Percentiles rank a stretch among this genome's conserved stretches.
Conservation (phyloP, 1,140 invertebrate species). For the Ditylenchus dipsaci region DNA sequence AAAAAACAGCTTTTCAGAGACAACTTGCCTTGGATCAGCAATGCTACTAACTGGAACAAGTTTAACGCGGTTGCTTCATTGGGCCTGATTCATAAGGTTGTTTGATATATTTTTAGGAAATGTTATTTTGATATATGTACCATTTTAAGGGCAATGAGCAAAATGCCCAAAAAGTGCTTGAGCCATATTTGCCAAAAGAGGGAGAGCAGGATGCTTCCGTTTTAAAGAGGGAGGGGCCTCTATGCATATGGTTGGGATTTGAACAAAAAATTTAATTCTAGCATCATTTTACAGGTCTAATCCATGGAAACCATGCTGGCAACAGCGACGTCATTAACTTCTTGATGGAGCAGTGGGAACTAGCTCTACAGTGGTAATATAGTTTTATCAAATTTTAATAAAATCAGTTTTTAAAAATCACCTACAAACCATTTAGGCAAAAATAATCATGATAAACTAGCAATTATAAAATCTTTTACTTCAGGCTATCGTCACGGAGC, state of each 20-base stretch:
- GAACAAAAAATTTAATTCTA: too few relatives aligned
- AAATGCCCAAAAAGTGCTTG: slow-evolving; percentile 81
- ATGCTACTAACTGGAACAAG: slow-evolving; percentile 99
- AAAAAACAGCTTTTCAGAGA: slow-evolving; percentile 66
- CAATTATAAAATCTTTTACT: too few relatives aligned
- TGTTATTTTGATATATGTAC: not conserved
- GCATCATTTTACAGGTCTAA: slow-evolving; percentile 77
- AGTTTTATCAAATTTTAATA: too few relatives aligned
- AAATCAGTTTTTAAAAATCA: too few relatives aligned
- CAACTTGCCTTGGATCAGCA: slow-evolving; percentile 93
- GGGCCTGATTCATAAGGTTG: slow-evolving; percentile 87
- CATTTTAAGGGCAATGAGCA: slow-evolving; percentile 64
- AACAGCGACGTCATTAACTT: slow-evolving; percentile 62
- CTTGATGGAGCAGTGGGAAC: slow-evolving; percentile 44
- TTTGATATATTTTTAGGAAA: not conserved
- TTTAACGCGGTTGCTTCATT: slow-evolving; percentile 94
- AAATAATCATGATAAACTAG: too few relatives aligned
- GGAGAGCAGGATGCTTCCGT: slow-evolving; percentile 72
- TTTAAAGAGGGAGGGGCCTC: slow-evolving; percentile 97
- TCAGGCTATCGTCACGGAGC: slow-evolving; percentile 84
- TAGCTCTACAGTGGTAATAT: slow-evolving; percentile 52
- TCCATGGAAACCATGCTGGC: slow-evolving; percentile 99
- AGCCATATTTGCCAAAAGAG: slow-evolving; percentile 86
- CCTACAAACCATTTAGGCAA: too few relatives aligned
- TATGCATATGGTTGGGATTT: slow-evolving; percentile 74